Percentiles rank a stretch among this genome's conserved stretches.
These are phyloP conservation scores for Melipona beecheii DNA, from an alignment of 2,888 invertebrate genomes.

Conservation along the genomic window DNA sequence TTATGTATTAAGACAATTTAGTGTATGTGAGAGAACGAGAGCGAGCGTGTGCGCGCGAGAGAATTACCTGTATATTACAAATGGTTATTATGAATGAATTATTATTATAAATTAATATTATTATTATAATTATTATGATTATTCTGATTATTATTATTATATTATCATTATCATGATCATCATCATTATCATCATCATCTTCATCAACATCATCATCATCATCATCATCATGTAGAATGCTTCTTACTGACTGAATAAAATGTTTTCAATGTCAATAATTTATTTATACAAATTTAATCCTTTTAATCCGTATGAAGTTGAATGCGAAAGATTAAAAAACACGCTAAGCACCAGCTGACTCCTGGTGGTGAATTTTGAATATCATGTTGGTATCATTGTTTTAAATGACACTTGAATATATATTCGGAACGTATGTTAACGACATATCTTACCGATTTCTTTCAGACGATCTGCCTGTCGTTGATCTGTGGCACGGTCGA, in stretches of 20 bases:
- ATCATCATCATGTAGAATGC: slow-evolving; percentile 81
- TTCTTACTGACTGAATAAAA: slow-evolving; percentile 84
- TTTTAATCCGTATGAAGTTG: not conserved
- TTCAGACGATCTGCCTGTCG: slow-evolving; percentile 74
- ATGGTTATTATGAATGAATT: slow-evolving; percentile 77
- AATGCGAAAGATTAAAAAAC: not conserved
- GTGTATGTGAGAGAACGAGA: slow-evolving; percentile 65
- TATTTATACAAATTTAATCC: not conserved
- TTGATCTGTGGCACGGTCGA: slow-evolving; percentile 74
- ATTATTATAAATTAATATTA: slow-evolving; percentile 66
- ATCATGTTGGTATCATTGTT: slow-evolving; percentile 43
- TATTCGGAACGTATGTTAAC: slow-evolving; percentile 66
- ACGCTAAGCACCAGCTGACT: not conserved
- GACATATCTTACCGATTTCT: slow-evolving; percentile 65
- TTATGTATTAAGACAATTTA: slow-evolving; percentile 75
- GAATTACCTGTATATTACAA: slow-evolving; percentile 79
- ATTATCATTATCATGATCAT: slow-evolving; percentile 64
- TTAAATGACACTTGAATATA: slow-evolving; percentile 42
- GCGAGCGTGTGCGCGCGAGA: slow-evolving; percentile 43
- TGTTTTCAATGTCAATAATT: slow-evolving; percentile 82
- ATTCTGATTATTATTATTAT: slow-evolving; percentile 48
- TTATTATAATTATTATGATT: slow-evolving; percentile 66
- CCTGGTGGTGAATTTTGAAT: slow-evolving; percentile 50
- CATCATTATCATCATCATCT: slow-evolving; percentile 70
- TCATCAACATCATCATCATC: slow-evolving; percentile 60